Percentiles rank a stretch among this genome's conserved stretches.
Evolutionary conservation across 2,113 vertebrate species (phyloP).

Genomic region (Piaya cayana): DNA sequence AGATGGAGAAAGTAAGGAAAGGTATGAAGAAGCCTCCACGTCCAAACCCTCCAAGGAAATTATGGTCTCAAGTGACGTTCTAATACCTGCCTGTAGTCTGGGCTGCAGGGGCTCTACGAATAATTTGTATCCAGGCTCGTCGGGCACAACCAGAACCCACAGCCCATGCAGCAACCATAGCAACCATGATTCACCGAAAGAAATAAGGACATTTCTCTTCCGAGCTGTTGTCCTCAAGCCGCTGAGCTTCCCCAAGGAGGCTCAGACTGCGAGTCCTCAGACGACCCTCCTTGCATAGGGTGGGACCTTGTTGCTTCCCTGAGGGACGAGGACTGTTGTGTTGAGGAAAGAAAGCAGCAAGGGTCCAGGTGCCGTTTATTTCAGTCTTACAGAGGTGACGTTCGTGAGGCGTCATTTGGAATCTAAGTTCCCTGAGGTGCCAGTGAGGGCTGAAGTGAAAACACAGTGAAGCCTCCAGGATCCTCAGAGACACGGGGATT

Average conservation of each 20-base stretch:
- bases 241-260: background rate
- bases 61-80: background rate
- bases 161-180: background rate
- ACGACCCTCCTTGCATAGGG: background rate
- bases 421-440: background rate
- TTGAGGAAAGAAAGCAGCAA: background rate
- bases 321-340: background rate
- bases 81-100: background rate
- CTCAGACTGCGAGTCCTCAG: background rate
- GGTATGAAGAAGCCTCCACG: background rate
- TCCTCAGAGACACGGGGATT: accelerated
- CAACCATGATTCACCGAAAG: background rate
- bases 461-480: background rate
- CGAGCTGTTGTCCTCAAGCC: background rate
- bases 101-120: background rate
- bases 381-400: background rate
- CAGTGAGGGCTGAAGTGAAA: background rate
- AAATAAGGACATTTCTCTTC: background rate
- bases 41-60: background rate
- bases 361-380: background rate
- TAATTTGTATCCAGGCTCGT: background rate
- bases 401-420: accelerated
- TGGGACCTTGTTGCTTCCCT: background rate
- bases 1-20: background rate
- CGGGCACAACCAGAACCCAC: background rate